Evolutionary conservation across 2,797 vertebrate genomes (phyloP).

Genomic region (Pantherophis vulpinus): DNA sequence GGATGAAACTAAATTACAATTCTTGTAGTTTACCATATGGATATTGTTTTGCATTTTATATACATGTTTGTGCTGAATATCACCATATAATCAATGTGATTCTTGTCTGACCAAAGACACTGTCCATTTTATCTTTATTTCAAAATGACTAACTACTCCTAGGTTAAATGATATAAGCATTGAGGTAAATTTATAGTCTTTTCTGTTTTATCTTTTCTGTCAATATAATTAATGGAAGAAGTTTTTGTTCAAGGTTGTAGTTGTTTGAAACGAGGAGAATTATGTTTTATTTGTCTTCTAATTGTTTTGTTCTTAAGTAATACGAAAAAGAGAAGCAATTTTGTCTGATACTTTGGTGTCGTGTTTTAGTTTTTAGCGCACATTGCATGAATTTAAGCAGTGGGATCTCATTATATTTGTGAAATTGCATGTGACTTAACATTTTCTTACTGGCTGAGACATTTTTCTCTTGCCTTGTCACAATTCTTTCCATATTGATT

Average conservation of each 20-base stretch:
- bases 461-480: neutral
- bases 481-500: neutral
- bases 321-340: neutral
- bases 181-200: neutral
- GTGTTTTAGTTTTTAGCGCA: neutral
- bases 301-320: neutral
- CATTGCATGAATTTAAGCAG: neutral
- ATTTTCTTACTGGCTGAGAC: neutral
- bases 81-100: slow-evolving; percentile 9
- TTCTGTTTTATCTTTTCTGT: neutral
- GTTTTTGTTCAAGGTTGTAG: slow-evolving; percentile 5
- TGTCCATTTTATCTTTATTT: neutral
- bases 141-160: neutral
- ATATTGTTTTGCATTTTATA: neutral
- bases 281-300: neutral
- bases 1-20: slow-evolving; percentile 47
- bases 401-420: neutral
- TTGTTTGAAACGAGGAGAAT: neutral
- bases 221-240: slow-evolving; percentile 21
- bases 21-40: slow-evolving; percentile 30
- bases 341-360: neutral
- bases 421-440: neutral
- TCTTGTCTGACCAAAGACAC: neutral
- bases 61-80: neutral
- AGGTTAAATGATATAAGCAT: neutral